These are phyloP conservation scores for Pocota personata DNA, from an alignment of 2,888 invertebrate genomes.

Conservation along the genomic window DNA sequence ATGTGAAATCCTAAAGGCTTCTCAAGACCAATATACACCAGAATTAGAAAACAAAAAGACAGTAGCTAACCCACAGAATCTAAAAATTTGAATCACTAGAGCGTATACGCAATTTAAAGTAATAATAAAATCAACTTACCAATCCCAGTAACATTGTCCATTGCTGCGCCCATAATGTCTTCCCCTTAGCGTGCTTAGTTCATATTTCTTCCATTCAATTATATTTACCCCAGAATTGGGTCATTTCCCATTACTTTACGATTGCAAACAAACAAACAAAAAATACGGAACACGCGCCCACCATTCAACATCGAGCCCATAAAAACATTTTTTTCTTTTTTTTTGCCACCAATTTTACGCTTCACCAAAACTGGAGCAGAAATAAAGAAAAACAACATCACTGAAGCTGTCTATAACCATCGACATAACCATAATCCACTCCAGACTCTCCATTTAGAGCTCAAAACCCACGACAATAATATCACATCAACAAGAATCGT, in stretches of 20 bases:
- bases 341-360: not conserved
- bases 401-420: not conserved
- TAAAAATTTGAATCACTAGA: not conserved
- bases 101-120: constrained; percentile 6
- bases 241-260: constrained; percentile 9
- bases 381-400: constrained; percentile 18
- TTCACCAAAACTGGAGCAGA: constrained; percentile 34
- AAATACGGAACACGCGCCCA: not conserved
- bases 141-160: not conserved
- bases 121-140: not conserved
- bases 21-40: no score
- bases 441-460: constrained; percentile 11
- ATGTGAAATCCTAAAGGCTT: no score
- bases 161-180: not conserved
- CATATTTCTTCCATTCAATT: not conserved
- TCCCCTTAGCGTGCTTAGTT: not conserved
- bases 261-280: not conserved
- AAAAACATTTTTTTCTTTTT: constrained; percentile 1
- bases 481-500: constrained; percentile 21
- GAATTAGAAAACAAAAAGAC: not conserved
- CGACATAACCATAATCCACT: constrained; percentile 8
- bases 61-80: not conserved
- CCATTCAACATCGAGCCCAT: constrained; percentile 6
- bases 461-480: constrained; percentile 16
- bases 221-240: not conserved